Conservation (phyloP, 2,888 invertebrate genomes). For the Zygothrica quintamaculata region DNA sequence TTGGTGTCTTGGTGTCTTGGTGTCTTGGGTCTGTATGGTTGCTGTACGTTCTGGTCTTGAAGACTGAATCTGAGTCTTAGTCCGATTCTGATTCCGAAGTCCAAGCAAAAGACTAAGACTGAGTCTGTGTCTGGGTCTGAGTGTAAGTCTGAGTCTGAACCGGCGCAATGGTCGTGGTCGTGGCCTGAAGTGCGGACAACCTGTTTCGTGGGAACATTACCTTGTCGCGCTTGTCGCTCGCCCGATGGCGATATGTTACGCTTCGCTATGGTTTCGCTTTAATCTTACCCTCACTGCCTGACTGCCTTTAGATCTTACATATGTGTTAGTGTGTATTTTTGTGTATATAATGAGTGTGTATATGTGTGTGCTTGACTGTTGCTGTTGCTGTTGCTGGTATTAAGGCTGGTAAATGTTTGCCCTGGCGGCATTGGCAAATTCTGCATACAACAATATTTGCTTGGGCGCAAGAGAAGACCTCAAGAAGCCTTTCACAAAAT, state of each 20-base stretch:
- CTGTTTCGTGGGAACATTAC: constrained; percentile 85
- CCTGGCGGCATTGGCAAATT: constrained; percentile 66
- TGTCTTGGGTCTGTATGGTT: constrained; percentile 8
- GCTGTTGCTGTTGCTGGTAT: constrained; percentile 10
- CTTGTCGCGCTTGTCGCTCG: constrained; percentile 81
- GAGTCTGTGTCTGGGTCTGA: constrained; percentile 19
- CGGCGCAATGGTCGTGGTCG: constrained; percentile 64
- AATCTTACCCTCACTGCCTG: constrained; percentile 61
- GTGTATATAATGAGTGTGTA: constrained; percentile 19
- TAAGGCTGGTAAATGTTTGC: constrained; percentile 69
- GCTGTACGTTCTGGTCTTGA: constrained; percentile 35
- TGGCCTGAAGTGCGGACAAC: constrained; percentile 82
- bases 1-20: no score
- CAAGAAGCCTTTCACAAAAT: constrained; percentile 78
- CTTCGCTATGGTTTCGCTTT: constrained; percentile 79
- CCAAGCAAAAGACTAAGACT: constrained; percentile 21
- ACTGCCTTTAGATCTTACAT: constrained; percentile 48
- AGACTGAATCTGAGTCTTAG: constrained; percentile 10
- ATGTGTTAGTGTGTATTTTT: constrained; percentile 19
- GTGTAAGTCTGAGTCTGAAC: constrained; percentile 27
- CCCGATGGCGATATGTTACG: constrained; percentile 79
- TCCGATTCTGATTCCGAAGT: constrained; percentile 14
- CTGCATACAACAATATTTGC: constrained; percentile 71
- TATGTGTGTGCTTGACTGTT: constrained; percentile 19
- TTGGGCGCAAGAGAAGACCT: constrained; percentile 53